Evolutionary conservation across 2,113 vertebrate species (phyloP).

Genomic region (Tachysurus fulvidraco): DNA sequence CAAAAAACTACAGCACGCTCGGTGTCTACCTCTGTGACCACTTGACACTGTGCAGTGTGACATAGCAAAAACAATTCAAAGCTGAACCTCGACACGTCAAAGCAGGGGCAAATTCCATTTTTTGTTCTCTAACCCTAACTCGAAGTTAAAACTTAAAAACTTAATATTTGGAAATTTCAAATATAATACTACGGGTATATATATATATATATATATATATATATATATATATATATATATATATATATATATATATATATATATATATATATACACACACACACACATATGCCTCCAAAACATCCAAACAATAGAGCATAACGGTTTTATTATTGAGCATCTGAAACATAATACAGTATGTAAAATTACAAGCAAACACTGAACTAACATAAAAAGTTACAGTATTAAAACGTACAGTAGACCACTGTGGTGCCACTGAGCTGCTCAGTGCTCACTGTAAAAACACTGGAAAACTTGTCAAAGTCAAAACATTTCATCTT

Average conservation of each 20-base stretch:
- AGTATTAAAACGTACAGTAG: conserved; percentile 36
- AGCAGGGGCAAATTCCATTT: too few relatives aligned
- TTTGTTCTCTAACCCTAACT: too few relatives aligned
- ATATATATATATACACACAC: conserved; percentile 59
- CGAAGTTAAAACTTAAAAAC: too few relatives aligned
- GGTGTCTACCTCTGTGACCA: too few relatives aligned
- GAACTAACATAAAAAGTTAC: conserved; percentile 41
- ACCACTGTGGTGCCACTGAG: conserved; percentile 44
- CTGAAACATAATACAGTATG: conserved; percentile 49
- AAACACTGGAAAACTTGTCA: conserved; percentile 55
- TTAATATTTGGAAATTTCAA: not conserved
- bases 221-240: conserved; percentile 66
- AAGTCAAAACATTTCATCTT: conserved; percentile 47
- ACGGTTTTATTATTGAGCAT: conserved; percentile 51
- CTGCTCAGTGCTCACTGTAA: conserved; percentile 45
- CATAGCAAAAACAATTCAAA: too few relatives aligned
- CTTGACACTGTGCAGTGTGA: too few relatives aligned
- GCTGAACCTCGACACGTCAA: too few relatives aligned
- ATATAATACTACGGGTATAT: conserved; percentile 55
- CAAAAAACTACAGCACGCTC: too few relatives aligned
- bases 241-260: conserved; percentile 66
- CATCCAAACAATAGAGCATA: conserved; percentile 60
- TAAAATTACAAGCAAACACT: conserved; percentile 54
- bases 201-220: conserved; percentile 54
- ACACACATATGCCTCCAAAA: conserved; percentile 58